phyloP scores from a whole-genome alignment of 2,888 invertebrate genomes.

The Cistogaster globosa region DNA sequence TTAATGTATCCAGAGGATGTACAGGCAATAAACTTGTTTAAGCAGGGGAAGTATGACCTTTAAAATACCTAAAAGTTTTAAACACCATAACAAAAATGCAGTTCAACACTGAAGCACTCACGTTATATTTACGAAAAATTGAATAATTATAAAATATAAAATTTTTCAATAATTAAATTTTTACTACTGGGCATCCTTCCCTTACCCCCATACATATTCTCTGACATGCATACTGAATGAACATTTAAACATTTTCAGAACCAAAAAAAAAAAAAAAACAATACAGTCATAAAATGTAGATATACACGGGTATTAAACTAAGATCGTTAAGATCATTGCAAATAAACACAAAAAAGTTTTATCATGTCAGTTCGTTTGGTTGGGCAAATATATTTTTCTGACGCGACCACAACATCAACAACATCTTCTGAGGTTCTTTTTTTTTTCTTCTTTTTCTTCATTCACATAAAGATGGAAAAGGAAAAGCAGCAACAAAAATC shows the following conservation, averaged over 20 bases:
- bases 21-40: constrained; percentile 41
- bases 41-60: constrained; percentile 4
- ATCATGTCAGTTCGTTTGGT: constrained; percentile 39
- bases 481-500: constrained; percentile 47
- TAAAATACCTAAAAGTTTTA: neutral
- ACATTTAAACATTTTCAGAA: constrained; percentile 44
- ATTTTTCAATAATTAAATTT: neutral
- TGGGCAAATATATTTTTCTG: constrained; percentile 42
- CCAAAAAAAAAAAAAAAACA: constrained; percentile 11
- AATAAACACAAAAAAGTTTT: constrained; percentile 34
- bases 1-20: constrained; percentile 61
- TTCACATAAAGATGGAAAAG: constrained; percentile 58
- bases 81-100: neutral
- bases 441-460: constrained; percentile 17
- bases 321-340: constrained; percentile 64
- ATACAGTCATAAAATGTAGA: constrained; percentile 53
- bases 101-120: neutral
- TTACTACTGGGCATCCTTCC: constrained; percentile 1
- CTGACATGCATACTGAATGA: constrained; percentile 28
- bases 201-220: constrained; percentile 4
- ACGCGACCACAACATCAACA: constrained; percentile 59
- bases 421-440: constrained; percentile 42
- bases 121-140: neutral
- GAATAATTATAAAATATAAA: neutral
- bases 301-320: constrained; percentile 60